Evolutionary conservation across 1,140 invertebrate genomes (phyloP), one percentile per base, ranked within the genome.

Genomic region (Calliopsis andreniformis): DNA sequence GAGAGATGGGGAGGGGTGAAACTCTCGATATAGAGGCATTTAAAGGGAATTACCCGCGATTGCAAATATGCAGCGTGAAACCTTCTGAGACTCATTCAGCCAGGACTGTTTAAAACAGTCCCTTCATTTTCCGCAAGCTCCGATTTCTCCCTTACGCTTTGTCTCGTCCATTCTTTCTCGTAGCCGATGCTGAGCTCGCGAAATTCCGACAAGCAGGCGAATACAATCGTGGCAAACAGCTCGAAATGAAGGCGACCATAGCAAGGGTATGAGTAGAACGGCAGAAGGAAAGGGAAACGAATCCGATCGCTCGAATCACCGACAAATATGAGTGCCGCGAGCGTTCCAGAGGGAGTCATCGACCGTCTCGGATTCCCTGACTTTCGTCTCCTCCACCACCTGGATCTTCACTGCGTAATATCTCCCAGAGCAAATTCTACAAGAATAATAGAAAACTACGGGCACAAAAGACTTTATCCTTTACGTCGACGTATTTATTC

Each of bases 311-410:
- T 64, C 61, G 79, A 82, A 84, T 82, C 68, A 76, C 75, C 76
- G 68, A 82, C 76, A 80, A 84, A 82, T 82, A 84, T 79, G 77
- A 68, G 67, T 63, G 55, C 66, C 79, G 18, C 45, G 55, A 56
- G 67, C 67, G 72, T 23, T 78, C 76, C 76, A 53, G 14, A 59
- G 62, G 71, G 72, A 81, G 79, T 81, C 76, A 66, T 84, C 76
- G 82, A 84, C 79, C 78, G 82, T 85, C 72, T 55, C 63, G 30
- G 68, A 78, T 66, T 62, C 59, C 75, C 25, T 49, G 14, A 56
- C 59, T 49, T 80, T 30, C 64, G 53, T 56, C 49, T 63, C 25
- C 75, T 30, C 55, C 45, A 3, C 66, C 55, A 45, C 43, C 39
- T 25, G 14, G 25, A 43, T 72, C 10, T 63, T 47, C 16, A 18